Conservation (phyloP, 2,888 invertebrate genomes). For the Malacosoma neustria region DNA sequence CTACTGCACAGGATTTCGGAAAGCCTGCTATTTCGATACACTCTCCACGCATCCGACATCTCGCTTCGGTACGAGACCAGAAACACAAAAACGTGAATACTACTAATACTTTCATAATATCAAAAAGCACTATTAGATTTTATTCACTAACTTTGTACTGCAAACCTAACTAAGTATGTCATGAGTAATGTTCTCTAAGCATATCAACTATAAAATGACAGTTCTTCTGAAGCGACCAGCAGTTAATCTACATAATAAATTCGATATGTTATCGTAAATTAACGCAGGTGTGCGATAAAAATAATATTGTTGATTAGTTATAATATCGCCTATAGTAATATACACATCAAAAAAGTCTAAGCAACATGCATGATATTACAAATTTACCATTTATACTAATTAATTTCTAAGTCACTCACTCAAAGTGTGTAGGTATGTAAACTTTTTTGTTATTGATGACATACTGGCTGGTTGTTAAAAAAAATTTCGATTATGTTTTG, state of each 20-base stretch:
- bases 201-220: constrained; percentile 13
- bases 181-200: background rate
- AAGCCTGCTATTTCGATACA: constrained; percentile 33
- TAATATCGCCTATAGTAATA: constrained; percentile 1
- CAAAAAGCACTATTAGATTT: constrained; percentile 7
- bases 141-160: constrained; percentile 6
- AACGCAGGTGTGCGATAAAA: constrained; percentile 50
- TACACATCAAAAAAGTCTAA: too few relatives aligned
- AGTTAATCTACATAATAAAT: constrained; percentile 25
- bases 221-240: constrained; percentile 10
- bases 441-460: too few relatives aligned
- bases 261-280: constrained; percentile 47
- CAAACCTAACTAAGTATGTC: background rate
- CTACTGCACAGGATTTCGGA: constrained; percentile 33
- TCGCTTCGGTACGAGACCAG: constrained; percentile 29
- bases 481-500: too few relatives aligned
- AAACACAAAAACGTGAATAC: constrained; percentile 25
- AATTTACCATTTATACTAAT: too few relatives aligned
- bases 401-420: too few relatives aligned
- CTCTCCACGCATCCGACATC: constrained; percentile 43
- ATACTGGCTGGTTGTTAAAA: too few relatives aligned
- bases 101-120: constrained; percentile 28
- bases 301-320: constrained; percentile 13
- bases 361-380: too few relatives aligned
- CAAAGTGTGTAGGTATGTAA: too few relatives aligned